Evolutionary conservation across 2,888 invertebrate species (phyloP).

Genomic region (Agriopis leucophaearia): DNA sequence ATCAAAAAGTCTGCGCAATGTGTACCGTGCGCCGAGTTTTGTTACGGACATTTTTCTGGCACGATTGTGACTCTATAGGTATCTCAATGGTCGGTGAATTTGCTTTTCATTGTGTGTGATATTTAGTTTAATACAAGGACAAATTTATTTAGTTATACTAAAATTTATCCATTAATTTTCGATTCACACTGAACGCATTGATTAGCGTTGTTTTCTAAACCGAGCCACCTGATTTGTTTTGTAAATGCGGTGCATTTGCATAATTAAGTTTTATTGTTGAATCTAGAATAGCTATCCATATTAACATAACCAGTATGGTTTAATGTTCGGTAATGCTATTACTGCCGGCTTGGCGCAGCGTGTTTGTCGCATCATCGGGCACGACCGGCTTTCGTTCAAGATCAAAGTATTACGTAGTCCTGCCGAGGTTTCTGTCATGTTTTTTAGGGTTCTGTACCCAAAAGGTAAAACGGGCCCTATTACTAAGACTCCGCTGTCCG

Average conservation of each 20-base stretch:
- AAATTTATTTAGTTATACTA: conserved; percentile 1
- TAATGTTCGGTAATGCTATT: conserved; percentile 45
- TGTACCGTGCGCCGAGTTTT: too few species aligned
- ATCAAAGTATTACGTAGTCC: neutral
- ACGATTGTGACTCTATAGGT: too few species aligned
- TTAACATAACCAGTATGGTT: conserved; percentile 54
- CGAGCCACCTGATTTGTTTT: conserved; percentile 28
- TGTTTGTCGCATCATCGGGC: conserved; percentile 47
- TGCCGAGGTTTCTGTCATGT: too few species aligned
- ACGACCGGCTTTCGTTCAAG: conserved; percentile 7
- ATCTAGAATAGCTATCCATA: conserved; percentile 38
- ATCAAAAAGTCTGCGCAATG: too few species aligned
- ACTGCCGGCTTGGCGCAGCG: conserved; percentile 43
- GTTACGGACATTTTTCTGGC: too few species aligned
- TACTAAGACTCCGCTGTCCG: too few species aligned
- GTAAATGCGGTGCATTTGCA: conserved; percentile 29
- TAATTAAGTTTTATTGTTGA: conserved; percentile 31
- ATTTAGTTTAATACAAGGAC: neutral
- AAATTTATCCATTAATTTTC: conserved; percentile 10
- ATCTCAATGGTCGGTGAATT: too few species aligned
- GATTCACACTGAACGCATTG: conserved; percentile 5
- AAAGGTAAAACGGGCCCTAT: too few species aligned
- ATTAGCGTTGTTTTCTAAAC: conserved; percentile 19
- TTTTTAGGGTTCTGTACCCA: too few species aligned
- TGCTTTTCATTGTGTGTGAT: neutral